Evolutionary conservation across 2,888 invertebrate genomes (phyloP), one percentile per base, ranked within the genome.

Genomic region (Tineola bisselliella): DNA sequence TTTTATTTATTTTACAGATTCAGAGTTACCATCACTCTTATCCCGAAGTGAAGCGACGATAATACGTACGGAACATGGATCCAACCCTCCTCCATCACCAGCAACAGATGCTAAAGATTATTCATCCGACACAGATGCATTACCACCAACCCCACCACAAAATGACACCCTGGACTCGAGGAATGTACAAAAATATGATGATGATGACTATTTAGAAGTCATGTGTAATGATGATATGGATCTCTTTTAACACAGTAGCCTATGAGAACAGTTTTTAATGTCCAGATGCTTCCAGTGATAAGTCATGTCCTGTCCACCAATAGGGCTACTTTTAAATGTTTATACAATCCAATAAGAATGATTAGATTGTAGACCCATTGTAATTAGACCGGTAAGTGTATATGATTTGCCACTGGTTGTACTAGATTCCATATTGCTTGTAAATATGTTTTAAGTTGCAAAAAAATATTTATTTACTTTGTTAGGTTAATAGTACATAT

Each of bases 71-170:
- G 88, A 88, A 70, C 89, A 88, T 66, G 86, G 89, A 60, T 90
- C 89, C 1, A 94, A 94, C 81, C 94, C 94, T 56, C 94, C 94
- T 11, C 94, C 94, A 5, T 94, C 94, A 25, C 94, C 94, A 0
- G 94, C 91, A 33, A 93, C 92, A 0, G 92, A 92, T 74, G 90
- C 91, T 13, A 89, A 90, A 62, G 90, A 90, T 52, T 87, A 90
- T 69, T 91, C 91, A 65, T 90, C 90, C 62, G 92, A 92, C 70
- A 89, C 89, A n/a, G 89, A 89, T 72, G 62, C 62, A 63, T 67
- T 61, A 38, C 65, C 66, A 1, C 65, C 65, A 63, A 68, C 65
- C 61, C 63, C 71, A 56, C 70, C 65, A 12, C 71, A 64, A 62
- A 72, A 69, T 63, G 76, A 67, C 69, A 79, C 70, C 69, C 74